Evolutionary conservation across 2,888 invertebrate genomes (phyloP), one percentile per base, ranked within the genome.

Genomic region (Drosophila tripunctata): DNA sequence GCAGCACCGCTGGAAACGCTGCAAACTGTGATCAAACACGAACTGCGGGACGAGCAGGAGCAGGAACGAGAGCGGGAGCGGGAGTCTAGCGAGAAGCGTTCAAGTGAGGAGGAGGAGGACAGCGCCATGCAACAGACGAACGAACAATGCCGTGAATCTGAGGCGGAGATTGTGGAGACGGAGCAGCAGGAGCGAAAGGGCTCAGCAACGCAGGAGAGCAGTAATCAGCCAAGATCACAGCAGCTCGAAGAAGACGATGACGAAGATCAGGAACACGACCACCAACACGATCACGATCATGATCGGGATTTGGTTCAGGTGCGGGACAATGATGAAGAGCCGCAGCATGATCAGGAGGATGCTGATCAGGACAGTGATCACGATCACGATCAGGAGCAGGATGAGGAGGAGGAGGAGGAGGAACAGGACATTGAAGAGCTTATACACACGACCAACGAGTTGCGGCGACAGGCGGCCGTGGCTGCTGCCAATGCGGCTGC

Each of bases 371-470:
- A 60, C 1, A 50, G 36, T 0, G 47, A 56, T 1, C 60, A 38
- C 7, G 54, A 62, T 0, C 47, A 31, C 0, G 51, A 68, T 0
- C 38, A 67, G 0, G 61, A 45, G 1, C 66, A 77, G 4, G 83
- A 87, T 3, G 24, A 27, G 30, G 69, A 72, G 0, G 77, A 72
- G 2, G 76, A 87, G 3, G 87, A 88, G 6, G 79, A 82, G 8
- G 85, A 88, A 69, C 90, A 90, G 68, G 90, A 90, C 41, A 90
- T 90, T 31, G 90, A 90, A 65, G 89, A 90, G 78, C 85, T 90
- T 54, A 90, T 89, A 35, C 77, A 88, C 57, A 88, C 85, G 52
- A 74, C 87, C 33, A 90, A 89, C 65, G 90, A 89, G 54, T 43
- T 89, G 56, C 81, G 89, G 27, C 88, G 89, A 4, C 89, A 90